phyloP scores from a whole-genome alignment of 2,888 invertebrate genomes.

The Drosophila atripex region DNA sequence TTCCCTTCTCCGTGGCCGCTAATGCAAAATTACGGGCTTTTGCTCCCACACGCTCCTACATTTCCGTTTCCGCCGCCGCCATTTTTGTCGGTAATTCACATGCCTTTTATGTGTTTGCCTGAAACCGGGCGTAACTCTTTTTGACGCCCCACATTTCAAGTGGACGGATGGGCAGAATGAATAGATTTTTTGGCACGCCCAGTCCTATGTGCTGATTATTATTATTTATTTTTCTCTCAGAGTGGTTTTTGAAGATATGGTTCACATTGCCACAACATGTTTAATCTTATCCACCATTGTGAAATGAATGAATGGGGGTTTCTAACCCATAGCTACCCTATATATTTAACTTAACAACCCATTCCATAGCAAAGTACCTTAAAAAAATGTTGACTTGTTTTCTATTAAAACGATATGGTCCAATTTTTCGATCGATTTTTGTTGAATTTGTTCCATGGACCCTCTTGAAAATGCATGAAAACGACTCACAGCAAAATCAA shows the following conservation, averaged over 20 bases:
- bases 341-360: too few relatives aligned
- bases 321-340: too few relatives aligned
- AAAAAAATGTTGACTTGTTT: too few relatives aligned
- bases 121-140: slow-evolving; percentile 31
- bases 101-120: slow-evolving; percentile 11
- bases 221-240: not conserved
- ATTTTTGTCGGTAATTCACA: slow-evolving; percentile 55
- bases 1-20: slow-evolving; percentile 37
- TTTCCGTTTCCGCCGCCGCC: slow-evolving; percentile 72
- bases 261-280: slow-evolving; percentile 16
- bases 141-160: slow-evolving; percentile 13
- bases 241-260: slow-evolving; percentile 17
- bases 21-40: slow-evolving; percentile 73
- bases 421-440: too few relatives aligned
- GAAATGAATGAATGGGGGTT: too few relatives aligned
- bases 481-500: too few relatives aligned
- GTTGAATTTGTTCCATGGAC: too few relatives aligned
- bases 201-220: slow-evolving; percentile 6
- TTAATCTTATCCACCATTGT: not conserved
- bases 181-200: slow-evolving; percentile 41
- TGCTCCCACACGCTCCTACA: slow-evolving; percentile 70
- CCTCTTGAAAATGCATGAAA: too few relatives aligned
- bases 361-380: too few relatives aligned
- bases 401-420: too few relatives aligned
- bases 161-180: slow-evolving; percentile 23